Evolutionary conservation across 2,888 invertebrate species (phyloP), one percentile per base, ranked within the genome.

Genomic region (Platycnemis pennipes): DNA sequence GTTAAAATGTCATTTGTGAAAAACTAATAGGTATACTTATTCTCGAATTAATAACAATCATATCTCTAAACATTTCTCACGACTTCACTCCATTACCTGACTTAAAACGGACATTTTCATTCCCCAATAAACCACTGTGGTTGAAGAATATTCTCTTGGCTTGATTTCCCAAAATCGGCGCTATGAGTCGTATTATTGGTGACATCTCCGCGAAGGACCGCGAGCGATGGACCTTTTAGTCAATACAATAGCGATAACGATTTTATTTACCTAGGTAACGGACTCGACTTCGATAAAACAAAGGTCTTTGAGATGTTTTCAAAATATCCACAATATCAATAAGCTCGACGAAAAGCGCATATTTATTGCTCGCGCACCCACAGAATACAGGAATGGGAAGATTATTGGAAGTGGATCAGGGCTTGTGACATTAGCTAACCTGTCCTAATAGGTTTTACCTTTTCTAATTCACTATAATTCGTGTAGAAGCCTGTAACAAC

Each of bases 221-320:
- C 31, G 63, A 22, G 63, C 5, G 37, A 37, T 77, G 31, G 16
- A n/a, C n/a, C 56, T 91, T 45, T 69, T n/a, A 91, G 63, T 91
- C 91, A 69, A 91, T 91, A 91, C 91, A 69, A 91, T 91, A 91
- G 13, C 26, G 63, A n/a, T n/a, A 42, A 46, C 87, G 87, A 46
- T 87, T 46, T 46, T 87, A 44, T 63, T 37, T 63, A 56, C 91
- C 91, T 13, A 56, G 91, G 91, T 44, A 91, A 91, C 91, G 69
- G 44, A 53, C 16, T 63, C 37, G 37, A n/a, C 77, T 77, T 77
- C 77, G 77, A 77, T 77, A 77, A 77, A 77, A 77, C 77, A 77
- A 37, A 37, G 31, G 31, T 37, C 77, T 37, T 77, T 37, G 77
- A 77, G 77, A 37, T 77, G 11, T 77, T 77, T 77, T 37, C 77